Conservation (phyloP, 92 coral and sea anemone genomes). For the Zoanthus gigantus region DNA sequence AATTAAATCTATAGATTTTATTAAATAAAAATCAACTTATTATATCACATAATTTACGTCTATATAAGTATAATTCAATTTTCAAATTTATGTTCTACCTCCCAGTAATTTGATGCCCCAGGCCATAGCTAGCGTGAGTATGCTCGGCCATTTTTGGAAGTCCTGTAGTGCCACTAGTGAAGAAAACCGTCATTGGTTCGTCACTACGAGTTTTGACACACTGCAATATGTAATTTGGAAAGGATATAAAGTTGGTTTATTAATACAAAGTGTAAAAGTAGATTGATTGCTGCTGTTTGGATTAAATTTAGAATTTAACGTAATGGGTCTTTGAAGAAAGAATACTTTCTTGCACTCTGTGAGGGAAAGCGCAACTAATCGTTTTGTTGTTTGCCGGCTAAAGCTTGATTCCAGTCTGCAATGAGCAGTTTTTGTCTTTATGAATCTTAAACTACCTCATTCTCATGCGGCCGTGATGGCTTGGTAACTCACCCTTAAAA, state of each 20-base stretch:
- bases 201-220: slow-evolving; percentile 77
- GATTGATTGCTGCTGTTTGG: too few species aligned
- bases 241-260: background rate
- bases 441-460: too few species aligned
- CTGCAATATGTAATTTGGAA: slow-evolving; percentile 33
- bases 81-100: slow-evolving; percentile 59
- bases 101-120: slow-evolving; percentile 85
- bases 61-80: background rate
- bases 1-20: too few species aligned
- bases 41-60: background rate
- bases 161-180: slow-evolving; percentile 93
- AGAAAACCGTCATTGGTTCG: slow-evolving; percentile 83
- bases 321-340: too few species aligned
- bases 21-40: background rate
- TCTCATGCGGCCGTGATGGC: too few species aligned
- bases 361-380: too few species aligned
- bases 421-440: too few species aligned
- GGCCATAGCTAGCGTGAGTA: slow-evolving; percentile 84
- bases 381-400: too few species aligned
- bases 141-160: slow-evolving; percentile 91
- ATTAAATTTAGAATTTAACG: too few species aligned
- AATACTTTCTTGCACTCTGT: too few species aligned
- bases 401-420: too few species aligned
- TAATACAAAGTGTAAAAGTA: background rate
- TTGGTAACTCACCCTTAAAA: too few species aligned